Conservation (phyloP, 1,140 invertebrate species). For the Geopemphigus sp. region DNA sequence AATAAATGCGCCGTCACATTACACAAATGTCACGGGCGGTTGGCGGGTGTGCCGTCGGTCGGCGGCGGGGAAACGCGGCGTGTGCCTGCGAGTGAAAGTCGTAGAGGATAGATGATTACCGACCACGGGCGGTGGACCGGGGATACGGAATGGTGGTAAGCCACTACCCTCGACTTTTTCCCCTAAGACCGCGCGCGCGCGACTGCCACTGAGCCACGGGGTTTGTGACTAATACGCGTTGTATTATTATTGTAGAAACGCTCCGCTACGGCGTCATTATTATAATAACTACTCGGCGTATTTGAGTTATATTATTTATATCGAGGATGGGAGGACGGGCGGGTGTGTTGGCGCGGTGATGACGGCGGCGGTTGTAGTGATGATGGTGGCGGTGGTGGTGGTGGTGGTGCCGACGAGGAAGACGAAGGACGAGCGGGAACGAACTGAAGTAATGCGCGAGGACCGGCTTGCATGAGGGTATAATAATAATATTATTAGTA, state of each 20-base stretch:
- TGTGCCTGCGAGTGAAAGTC: slow-evolving; percentile 42
- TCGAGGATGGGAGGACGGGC: not conserved
- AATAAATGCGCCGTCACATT: slow-evolving; percentile 41
- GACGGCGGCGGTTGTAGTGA: not conserved
- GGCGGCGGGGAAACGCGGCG: no score
- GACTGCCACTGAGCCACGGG: not conserved
- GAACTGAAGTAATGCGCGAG: no score
- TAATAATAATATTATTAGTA: no score
- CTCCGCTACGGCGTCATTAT: slow-evolving; percentile 24
- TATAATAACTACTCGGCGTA: slow-evolving; percentile 36
- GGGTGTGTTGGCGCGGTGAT: no score
- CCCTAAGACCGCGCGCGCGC: slow-evolving; percentile 7
- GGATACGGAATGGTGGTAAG: not conserved
- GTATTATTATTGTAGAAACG: slow-evolving; percentile 29
- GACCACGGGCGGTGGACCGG: not conserved
- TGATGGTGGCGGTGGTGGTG: not conserved
- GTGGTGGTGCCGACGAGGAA: no score
- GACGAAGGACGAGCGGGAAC: no score
- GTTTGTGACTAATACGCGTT: slow-evolving; percentile 38
- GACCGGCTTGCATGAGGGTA: no score
- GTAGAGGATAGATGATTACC: slow-evolving; percentile 37
- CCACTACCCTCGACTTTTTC: slow-evolving; percentile 41
- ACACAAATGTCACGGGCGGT: slow-evolving; percentile 16
- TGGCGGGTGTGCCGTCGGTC: not conserved
- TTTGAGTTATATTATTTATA: slow-evolving; percentile 33